phyloP scores from a whole-genome alignment of 2,888 invertebrate species.

The Epirrhoe tristata region DNA sequence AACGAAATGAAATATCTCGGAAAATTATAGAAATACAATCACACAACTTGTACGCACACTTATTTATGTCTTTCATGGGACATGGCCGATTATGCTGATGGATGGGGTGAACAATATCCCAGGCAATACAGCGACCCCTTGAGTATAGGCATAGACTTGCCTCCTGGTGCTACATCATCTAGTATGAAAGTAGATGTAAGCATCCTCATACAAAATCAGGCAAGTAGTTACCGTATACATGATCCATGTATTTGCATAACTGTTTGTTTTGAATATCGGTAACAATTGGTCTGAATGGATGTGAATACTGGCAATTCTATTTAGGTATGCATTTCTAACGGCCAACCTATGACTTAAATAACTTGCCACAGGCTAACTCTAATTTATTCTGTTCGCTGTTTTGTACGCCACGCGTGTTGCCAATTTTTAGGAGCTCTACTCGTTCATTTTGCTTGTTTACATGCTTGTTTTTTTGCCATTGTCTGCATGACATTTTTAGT shows the following conservation, averaged over 20 bases:
- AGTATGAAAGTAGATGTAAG: too few species aligned
- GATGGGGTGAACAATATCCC: too few species aligned
- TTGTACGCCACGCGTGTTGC: constrained; percentile 33
- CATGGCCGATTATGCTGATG: too few species aligned
- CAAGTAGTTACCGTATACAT: too few species aligned
- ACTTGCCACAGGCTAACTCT: constrained; percentile 10
- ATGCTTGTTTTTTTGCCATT: constrained; percentile 20
- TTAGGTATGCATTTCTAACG: constrained; percentile 41
- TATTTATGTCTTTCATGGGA: too few species aligned
- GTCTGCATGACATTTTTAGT: constrained; percentile 28
- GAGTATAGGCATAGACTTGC: too few species aligned
- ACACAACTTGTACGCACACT: not conserved
- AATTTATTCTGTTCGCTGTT: constrained; percentile 15
- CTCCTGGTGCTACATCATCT: too few species aligned
- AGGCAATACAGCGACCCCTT: too few species aligned
- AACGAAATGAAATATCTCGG: constrained; percentile 15
- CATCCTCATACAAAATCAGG: too few species aligned
- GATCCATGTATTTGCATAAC: too few species aligned
- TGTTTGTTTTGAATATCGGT: too few species aligned
- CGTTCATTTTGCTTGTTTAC: constrained; percentile 30
- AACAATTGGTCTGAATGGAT: too few species aligned
- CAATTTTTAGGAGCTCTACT: constrained; percentile 36
- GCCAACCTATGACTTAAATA: constrained; percentile 40
- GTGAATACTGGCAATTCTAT: not conserved
- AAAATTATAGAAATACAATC: constrained; percentile 24